Evolutionary conservation across 2,797 vertebrate genomes (phyloP), one percentile per base, ranked within the genome.

Genomic region (Intellagama lesueurii): DNA sequence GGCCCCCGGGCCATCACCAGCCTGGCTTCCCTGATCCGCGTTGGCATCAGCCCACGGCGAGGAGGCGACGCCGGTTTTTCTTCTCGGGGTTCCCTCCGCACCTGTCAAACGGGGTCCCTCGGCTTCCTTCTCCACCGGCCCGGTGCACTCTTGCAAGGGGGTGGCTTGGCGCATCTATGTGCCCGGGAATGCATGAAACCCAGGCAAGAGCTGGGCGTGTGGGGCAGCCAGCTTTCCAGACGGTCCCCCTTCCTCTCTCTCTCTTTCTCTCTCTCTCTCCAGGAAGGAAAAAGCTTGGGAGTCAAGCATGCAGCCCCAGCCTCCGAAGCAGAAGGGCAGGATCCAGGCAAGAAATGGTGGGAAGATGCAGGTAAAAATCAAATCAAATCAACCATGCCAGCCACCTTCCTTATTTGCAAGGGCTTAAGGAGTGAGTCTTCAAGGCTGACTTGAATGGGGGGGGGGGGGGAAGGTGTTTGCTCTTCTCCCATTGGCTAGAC

Each of bases 51-150:
- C 40, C 52, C 52, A 30, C 16, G 77, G 5, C 30, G 28, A 79
- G 11, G 30, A 7, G 0, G 60, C 3, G 16, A 60, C 8, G 7
- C 79, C 5, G 0, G 5, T 2, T 14, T 2, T 4, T 40, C 73
- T 40, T 40, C 32, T 47, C 35, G 32, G 16, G 66, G 9, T 3
- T 4, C 19, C 26, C n/a, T 30, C 28, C 0, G 22, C 12, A 28
- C 47, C 68, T 52, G 12, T 52, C 76, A 52, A 87, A 35, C 1
- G 12, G 44, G 24, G 30, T 49, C 28, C 12, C 24, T 44, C 72
- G 5, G 7, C 2, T 56, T n/a, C n/a, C 19, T 32, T 76, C 47
- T 28, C 17, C 44, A 3, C 2, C n/a, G n/a, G n/a, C n/a, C n/a
- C n/a, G n/a, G n/a, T 28, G 49, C 5, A 14, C 7, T 52, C 30